A percentile compares a stretch with the other conserved stretches of the same genome.
These are phyloP conservation scores for Rhynchophorus ferrugineus DNA, from an alignment of 1,140 invertebrate species.

Conservation along the genomic window DNA sequence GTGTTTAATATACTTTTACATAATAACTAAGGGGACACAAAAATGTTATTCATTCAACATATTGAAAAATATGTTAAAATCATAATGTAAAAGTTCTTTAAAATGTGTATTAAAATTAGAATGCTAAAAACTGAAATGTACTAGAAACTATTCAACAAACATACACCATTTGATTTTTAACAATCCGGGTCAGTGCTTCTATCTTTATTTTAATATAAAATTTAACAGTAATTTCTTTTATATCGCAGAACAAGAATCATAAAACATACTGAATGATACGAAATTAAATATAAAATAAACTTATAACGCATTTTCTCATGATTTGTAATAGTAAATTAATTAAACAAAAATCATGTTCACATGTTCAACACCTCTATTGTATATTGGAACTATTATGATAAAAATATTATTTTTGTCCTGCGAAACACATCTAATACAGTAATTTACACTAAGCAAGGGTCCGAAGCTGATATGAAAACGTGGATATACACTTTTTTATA, in stretches of 20 bases:
- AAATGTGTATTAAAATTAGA: too few species aligned
- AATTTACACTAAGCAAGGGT: conserved; percentile 34
- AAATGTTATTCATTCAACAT: background rate
- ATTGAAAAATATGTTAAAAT: background rate
- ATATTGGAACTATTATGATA: too few species aligned
- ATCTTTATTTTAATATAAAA: conserved; percentile 13
- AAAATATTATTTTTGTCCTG: background rate
- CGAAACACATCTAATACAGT: conserved; percentile 11
- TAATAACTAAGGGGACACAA: background rate
- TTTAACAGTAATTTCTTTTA: conserved; percentile 3
- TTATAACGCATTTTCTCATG: background rate
- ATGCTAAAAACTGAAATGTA: too few species aligned
- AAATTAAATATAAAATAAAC: background rate
- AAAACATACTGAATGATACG: background rate
- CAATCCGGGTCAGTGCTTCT: conserved; percentile 31
- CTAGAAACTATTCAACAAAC: background rate
- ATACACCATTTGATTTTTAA: conserved; percentile 13
- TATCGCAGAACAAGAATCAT: background rate
- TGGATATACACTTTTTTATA: conserved; percentile 27
- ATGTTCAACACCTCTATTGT: too few species aligned
- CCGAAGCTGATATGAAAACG: conserved; percentile 36
- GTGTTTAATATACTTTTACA: background rate
- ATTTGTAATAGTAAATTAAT: too few species aligned
- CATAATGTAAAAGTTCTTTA: background rate
- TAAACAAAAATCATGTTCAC: too few species aligned